Percentiles rank a stretch among this genome's conserved stretches.
phyloP scores from a whole-genome alignment of 2,888 invertebrate genomes.

The Drosophila mettleri region DNA sequence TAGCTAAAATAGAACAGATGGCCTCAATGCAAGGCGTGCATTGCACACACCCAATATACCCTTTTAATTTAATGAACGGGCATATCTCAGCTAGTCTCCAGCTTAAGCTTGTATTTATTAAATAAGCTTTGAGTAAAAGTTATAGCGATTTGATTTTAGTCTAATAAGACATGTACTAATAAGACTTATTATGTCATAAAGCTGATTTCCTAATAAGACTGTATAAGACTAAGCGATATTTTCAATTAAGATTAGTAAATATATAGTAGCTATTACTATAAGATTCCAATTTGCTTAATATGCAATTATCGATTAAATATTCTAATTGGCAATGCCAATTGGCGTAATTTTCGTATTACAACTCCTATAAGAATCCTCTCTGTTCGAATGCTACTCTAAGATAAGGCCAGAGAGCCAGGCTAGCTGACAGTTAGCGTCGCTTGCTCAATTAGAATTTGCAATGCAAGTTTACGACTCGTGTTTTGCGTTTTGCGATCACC shows the following conservation, averaged over 20 bases:
- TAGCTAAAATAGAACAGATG: background rate
- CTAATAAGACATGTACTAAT: background rate
- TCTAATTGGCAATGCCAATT: background rate
- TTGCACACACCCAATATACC: background rate
- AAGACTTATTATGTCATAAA: background rate
- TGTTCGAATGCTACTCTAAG: background rate
- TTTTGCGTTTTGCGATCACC: constrained; percentile 25
- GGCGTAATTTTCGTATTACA: background rate
- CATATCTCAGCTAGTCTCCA: background rate
- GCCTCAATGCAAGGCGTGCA: background rate
- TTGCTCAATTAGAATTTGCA: constrained; percentile 30
- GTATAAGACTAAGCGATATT: background rate
- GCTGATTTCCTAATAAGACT: background rate
- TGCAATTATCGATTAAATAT: background rate
- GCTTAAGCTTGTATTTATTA: background rate
- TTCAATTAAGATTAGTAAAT: background rate
- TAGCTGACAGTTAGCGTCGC: constrained; percentile 2
- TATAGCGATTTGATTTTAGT: too few relatives aligned
- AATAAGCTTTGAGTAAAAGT: background rate
- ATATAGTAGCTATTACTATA: background rate
- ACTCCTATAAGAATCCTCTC: background rate
- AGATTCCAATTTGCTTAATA: background rate
- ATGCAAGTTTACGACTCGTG: constrained; percentile 18
- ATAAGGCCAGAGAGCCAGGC: background rate
- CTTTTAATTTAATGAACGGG: background rate